Base-by-base conservation (phyloP, 2,888 invertebrate species). In the Heliconius ethilla region DNA sequence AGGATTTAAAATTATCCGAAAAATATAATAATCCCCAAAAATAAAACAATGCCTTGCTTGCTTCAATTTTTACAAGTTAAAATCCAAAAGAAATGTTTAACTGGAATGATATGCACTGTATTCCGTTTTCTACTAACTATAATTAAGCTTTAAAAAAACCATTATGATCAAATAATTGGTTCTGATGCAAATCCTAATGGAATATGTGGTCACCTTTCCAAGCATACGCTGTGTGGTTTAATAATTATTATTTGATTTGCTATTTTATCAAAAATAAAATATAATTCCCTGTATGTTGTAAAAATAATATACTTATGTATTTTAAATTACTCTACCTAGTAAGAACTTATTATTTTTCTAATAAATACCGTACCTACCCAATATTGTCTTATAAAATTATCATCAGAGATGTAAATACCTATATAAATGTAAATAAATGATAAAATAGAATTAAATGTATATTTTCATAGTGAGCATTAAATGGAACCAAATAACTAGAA, bases 391-490 rank as follows among this genome's bases (percentile, higher is more conserved):
- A 85, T 18, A 80, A 83, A 81, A 83, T 83, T 87, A 86, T 87
- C 77, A 78, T 75, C 83, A 85, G 83, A 84, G 75, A 81, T 81
- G 84, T 92, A 91, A 92, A 92, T 87, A 69, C 25, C 69, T 69
- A 92, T 90, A 90, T 81, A 84, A 83, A 79, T 91, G 90, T 91
- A 89, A 79, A 91, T 90, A 90, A 89, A 86, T 84, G 83, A 87
- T 86, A 86, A 85, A 85, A 87, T 90, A 90, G 87, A 89, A 86
- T 88, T 89, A 89, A 90, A 90, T 93, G 92, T 93, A 93, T 94
- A 94, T 94, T 94, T 94, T 94, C 92, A 91, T 94, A 94, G 92
- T 91, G 84, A 89, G 90, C 91, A 91, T 93, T 92, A 92, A 94
- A 91, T 89, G 91, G 94, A 94, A 93, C 93, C 93, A 94, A 93